Evolutionary conservation across 2,888 invertebrate species (phyloP).

Genomic region (Tenthredo amoena): DNA sequence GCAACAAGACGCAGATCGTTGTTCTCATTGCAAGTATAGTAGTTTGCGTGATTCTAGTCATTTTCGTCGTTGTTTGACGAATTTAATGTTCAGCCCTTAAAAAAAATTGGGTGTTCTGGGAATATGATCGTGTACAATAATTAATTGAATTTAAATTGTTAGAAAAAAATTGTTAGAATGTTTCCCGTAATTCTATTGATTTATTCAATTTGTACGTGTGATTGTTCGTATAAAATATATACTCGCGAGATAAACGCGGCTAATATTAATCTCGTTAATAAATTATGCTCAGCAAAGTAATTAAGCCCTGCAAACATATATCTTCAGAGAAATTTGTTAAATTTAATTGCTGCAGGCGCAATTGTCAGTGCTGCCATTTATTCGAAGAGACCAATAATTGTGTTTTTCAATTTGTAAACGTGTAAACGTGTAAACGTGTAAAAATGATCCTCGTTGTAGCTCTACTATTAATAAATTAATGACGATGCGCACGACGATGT

Average conservation of each 20-base stretch:
- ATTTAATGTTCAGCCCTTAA: background rate
- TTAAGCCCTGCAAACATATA: background rate
- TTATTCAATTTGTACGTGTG: background rate
- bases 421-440: background rate
- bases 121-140: background rate
- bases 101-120: background rate
- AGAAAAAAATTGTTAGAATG: background rate
- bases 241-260: background rate
- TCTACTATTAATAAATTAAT: background rate
- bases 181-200: background rate
- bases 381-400: background rate
- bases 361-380: background rate
- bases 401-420: background rate
- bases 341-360: slow-evolving; percentile 10
- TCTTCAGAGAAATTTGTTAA: background rate
- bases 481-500: background rate
- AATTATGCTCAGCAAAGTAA: background rate
- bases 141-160: slow-evolving; percentile 1
- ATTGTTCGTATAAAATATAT: background rate
- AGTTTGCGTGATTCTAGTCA: slow-evolving; percentile 59
- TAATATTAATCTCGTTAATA: background rate
- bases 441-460: background rate
- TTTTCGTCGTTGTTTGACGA: slow-evolving; percentile 59
- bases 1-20: slow-evolving; percentile 61
- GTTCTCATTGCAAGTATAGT: slow-evolving; percentile 61